These are phyloP conservation scores for Coptodon rendalli DNA, from an alignment of 2,113 vertebrate species.

Conservation along the genomic window DNA sequence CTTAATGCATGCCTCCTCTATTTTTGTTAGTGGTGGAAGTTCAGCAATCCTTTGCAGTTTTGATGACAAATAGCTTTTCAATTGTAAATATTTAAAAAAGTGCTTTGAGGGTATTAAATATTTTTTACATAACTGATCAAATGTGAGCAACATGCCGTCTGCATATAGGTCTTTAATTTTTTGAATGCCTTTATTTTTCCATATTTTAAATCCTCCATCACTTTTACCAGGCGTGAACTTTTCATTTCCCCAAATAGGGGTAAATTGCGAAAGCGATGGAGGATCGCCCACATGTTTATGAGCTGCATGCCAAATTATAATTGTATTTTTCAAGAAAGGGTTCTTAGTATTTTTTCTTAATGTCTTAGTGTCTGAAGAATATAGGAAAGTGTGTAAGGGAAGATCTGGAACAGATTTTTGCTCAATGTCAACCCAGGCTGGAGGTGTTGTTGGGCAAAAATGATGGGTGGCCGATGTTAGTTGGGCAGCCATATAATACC, in stretches of 20 bases:
- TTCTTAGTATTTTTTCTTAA: neutral
- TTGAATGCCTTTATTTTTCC: neutral
- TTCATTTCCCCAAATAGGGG: neutral
- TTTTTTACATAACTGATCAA: neutral
- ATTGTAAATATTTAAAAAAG: neutral
- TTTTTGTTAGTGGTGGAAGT: neutral
- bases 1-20: neutral
- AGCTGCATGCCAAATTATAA: neutral
- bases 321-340: neutral
- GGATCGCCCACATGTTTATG: neutral
- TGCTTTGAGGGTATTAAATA: neutral
- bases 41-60: fast-evolving
- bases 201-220: neutral
- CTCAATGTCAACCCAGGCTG: neutral
- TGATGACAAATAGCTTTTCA: neutral
- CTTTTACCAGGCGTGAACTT: neutral
- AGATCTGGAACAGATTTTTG: neutral
- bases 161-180: neutral
- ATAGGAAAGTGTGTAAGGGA: neutral
- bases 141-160: neutral
- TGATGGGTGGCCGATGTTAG: neutral
- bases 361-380: neutral
- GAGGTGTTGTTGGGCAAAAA: neutral
- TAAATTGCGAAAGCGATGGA: fast-evolving
- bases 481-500: fast-evolving